phyloP scores from a whole-genome alignment of 2,888 invertebrate genomes.

The Gerris lacustris region DNA sequence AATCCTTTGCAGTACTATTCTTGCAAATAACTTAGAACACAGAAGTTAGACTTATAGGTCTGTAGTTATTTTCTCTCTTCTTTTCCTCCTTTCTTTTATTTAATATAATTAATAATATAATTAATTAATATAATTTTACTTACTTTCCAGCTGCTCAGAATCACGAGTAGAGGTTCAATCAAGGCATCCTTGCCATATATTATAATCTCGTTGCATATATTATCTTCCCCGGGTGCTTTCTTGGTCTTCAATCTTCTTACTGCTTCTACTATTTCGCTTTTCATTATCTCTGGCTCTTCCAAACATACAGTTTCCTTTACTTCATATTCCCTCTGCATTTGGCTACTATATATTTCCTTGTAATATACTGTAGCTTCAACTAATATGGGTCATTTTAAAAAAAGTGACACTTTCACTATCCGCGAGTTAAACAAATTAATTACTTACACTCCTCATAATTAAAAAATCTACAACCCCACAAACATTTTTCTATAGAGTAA shows the following conservation, averaged over 20 bases:
- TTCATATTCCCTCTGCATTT: no score
- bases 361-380: no score
- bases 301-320: no score
- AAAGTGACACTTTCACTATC: no score
- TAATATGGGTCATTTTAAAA: no score
- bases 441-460: no score
- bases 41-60: neutral
- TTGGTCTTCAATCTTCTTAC: neutral
- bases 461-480: no score
- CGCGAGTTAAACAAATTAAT: no score
- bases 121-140: neutral
- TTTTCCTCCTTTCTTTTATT: neutral
- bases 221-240: neutral
- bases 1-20: neutral
- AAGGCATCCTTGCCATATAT: no score
- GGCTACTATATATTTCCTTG: no score
- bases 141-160: neutral
- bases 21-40: neutral
- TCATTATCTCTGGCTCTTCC: neutral
- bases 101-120: no score
- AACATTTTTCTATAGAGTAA: no score
- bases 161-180: neutral
- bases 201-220: neutral
- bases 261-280: neutral
- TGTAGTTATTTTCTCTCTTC: neutral